A percentile compares a stretch with the other conserved stretches of the same genome.
These are phyloP conservation scores for Montipora efflorescens DNA, from an alignment of 64 coral and sea anemone genomes.

Conservation along the genomic window DNA sequence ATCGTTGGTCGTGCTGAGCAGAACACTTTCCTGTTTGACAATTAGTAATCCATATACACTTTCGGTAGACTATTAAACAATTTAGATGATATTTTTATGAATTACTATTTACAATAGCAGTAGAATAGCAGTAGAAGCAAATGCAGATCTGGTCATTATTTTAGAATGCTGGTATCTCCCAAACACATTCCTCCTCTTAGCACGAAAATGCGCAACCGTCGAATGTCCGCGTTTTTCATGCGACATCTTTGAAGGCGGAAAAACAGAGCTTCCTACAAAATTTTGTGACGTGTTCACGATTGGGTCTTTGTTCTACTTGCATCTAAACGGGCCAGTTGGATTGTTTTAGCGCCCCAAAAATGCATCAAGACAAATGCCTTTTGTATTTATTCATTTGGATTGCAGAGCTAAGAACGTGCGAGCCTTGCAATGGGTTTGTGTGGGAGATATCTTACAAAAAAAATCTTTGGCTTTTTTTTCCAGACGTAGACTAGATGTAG, in stretches of 20 bases:
- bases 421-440: background rate
- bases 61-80: slow-evolving; percentile 28
- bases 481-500: slow-evolving; percentile 13
- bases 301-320: too few species aligned
- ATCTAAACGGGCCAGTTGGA: too few species aligned
- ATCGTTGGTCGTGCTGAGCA: slow-evolving; percentile 16
- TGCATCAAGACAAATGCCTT: background rate
- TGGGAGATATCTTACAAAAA: slow-evolving; percentile 12
- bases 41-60: slow-evolving; percentile 25
- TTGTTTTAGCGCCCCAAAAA: too few species aligned
- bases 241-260: too few species aligned
- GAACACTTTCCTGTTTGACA: background rate
- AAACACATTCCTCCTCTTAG: background rate
- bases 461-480: background rate
- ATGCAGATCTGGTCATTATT: background rate
- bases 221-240: background rate
- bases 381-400: background rate
- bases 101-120: slow-evolving; percentile 56
- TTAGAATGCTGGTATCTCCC: slow-evolving; percentile 13
- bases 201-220: background rate
- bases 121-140: background rate
- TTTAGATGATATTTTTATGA: slow-evolving; percentile 69
- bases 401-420: too few species aligned
- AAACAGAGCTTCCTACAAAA: too few species aligned
- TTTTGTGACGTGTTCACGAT: too few species aligned